Base-by-base conservation (phyloP, 2,888 invertebrate species). In the Monopis laevigella region DNA sequence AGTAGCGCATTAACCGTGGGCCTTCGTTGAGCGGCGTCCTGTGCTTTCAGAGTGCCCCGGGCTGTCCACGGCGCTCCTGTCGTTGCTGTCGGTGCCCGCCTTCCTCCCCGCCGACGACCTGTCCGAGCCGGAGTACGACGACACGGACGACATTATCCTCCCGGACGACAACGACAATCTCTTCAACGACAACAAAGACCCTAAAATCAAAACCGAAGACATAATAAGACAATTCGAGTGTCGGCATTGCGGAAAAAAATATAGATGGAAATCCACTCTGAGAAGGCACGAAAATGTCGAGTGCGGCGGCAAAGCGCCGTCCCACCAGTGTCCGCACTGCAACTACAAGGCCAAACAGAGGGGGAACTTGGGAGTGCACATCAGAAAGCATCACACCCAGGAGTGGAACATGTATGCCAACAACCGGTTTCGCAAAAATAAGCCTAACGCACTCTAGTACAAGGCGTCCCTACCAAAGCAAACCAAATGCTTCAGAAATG, bases 241-340 rank as follows among this genome's bases (percentile, higher is more conserved):
- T 59, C 84, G 90, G 39, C 91, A 91, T 62, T 93, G 93, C 72
- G 92, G 92, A 48, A 92, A 92, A 67, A 85, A 88, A 50, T 93
- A 93, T 68, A 86, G 92, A 55, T 92, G 92, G 92, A 92, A 90
- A 73, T 91, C 91, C 39, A 92, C 92, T 45, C 82, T 92, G 81
- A 83, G 89, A 8, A 85, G 90, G 3, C 92, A 92, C 73, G 91
- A 90, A 69, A 89, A 87, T 77, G 90, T 91, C 46, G 92, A 92
- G 69, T 92, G 92, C 69, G 89, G 91, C 32, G 91, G 90, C 48
- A 92, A 92, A 63, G 88, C 90, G 48, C 92, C 92, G 0, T 84
- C 88, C 47, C 91, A 91, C 71, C 88, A 90, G 48, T 92, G 92
- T 56, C 89, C 90, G 8, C 86, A 88, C 62, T 92, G 91, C 71